Evolutionary conservation across 2,888 invertebrate genomes (phyloP), one percentile per base, ranked within the genome.

Genomic region (Abrostola triplasia): DNA sequence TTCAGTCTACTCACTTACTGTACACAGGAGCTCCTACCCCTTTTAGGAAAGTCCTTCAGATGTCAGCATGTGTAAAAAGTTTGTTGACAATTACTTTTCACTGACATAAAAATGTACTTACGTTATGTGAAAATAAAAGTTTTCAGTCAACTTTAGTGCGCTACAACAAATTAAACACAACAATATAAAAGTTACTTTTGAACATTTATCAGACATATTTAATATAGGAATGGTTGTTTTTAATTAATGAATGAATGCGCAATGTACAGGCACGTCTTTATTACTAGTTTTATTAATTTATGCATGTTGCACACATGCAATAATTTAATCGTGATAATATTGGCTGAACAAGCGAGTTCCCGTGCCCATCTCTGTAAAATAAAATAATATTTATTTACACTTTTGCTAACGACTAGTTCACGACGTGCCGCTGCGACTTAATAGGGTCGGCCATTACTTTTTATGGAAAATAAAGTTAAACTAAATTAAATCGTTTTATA

Each of bases 381-480:
- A 55, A 47, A 53, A 36, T 36, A 69, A 73, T 63, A 57, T 63
- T 58, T 61, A 63, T 69, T 63, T 56, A 58, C 52, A 48, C 49
- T 24, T 56, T 59, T 70, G 69, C 67, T 80, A 77, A 81, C 77
- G 79, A 81, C 72, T 60, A 59, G 57, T 70, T 64, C 77, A 75
- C 71, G 74, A 80, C 63, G 70, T 65, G 69, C 72, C 63, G 72
- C 62, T 62, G 64, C 54, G 60, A 77, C 64, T 76, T 83, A 79
- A 81, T 78, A 80, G 77, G 76, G 66, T 65, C 52, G 63, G 67
- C 68, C 81, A 84, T 86, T 81, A 86, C 80, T 79, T 84, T 87
- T 86, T 82, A 88, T 85, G 76, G 77, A 71, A 83, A 76, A 77
- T 81, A 80, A 83, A 85, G 78, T 79, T 77, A 76, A 75, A 67